Conservation (phyloP, 2,888 invertebrate genomes). For the Drosophila cracens region DNA sequence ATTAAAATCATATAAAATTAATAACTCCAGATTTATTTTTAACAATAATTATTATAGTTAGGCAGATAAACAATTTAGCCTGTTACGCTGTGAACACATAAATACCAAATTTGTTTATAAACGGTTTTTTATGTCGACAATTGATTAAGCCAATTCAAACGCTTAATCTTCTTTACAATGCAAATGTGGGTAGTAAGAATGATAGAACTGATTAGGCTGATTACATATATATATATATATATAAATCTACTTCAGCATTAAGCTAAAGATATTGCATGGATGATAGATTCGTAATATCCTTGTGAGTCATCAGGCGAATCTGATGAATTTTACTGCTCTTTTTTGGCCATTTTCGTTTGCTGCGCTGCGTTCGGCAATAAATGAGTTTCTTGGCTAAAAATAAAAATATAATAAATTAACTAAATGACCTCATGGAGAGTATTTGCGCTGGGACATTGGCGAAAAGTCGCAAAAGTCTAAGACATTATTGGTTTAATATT, state of each 20-base stretch:
- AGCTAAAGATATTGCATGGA: background rate
- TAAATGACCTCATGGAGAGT: conserved; percentile 21
- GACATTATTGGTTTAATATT: conserved; percentile 59
- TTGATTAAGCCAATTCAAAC: conserved; percentile 20
- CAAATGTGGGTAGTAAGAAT: background rate
- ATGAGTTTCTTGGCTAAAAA: conserved; percentile 41
- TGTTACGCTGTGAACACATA: conserved; percentile 5
- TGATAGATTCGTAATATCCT: background rate
- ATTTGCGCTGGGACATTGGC: conserved; percentile 9
- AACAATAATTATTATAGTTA: background rate
- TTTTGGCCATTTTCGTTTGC: background rate
- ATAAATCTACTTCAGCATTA: background rate
- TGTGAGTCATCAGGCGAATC: background rate
- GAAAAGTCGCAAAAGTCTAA: conserved; percentile 28
- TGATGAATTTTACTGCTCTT: background rate
- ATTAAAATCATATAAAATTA: background rate
- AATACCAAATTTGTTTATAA: background rate
- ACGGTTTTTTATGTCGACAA: conserved; percentile 1
- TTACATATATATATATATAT: background rate
- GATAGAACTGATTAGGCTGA: background rate
- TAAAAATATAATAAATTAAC: conserved; percentile 2
- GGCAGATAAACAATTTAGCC: background rate
- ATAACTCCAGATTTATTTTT: background rate
- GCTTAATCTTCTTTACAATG: conserved; percentile 8
- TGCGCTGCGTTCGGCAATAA: conserved; percentile 34